A percentile compares a stretch with the other conserved stretches of the same genome.
Evolutionary conservation across 1,140 invertebrate species (phyloP).

Genomic region (Heliconius himera): DNA sequence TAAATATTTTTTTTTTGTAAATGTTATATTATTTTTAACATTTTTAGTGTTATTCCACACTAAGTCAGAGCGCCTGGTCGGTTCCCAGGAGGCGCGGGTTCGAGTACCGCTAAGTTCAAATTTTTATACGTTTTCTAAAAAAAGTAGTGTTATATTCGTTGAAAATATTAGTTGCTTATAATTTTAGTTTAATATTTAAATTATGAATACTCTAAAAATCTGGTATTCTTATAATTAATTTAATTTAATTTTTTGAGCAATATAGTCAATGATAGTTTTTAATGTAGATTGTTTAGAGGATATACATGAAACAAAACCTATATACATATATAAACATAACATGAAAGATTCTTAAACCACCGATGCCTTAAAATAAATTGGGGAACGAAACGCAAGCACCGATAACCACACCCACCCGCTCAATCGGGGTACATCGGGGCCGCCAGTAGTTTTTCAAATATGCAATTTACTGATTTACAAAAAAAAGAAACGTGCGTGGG

Average conservation of each 20-base stretch:
- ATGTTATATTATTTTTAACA: neutral
- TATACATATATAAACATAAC: neutral
- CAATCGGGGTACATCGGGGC: conserved; percentile 57
- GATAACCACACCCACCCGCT: conserved; percentile 49
- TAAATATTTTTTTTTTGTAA: neutral
- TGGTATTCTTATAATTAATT: too few relatives aligned
- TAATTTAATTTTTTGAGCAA: neutral
- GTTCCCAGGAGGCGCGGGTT: too few relatives aligned
- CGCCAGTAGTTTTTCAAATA: conserved; percentile 77
- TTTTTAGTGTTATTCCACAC: too few relatives aligned
- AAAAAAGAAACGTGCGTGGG: conserved; percentile 56
- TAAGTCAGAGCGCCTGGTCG: too few relatives aligned
- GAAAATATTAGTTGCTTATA: neutral
- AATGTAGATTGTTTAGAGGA: neutral
- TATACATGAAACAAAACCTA: neutral
- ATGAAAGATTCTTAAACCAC: neutral
- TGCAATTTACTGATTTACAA: conserved; percentile 80
- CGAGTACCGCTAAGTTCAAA: too few relatives aligned
- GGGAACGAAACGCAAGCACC: conserved; percentile 40
- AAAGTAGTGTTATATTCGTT: neutral
- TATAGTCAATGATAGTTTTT: neutral
- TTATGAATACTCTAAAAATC: too few relatives aligned
- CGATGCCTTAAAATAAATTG: conserved; percentile 45
- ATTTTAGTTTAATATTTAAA: neutral
- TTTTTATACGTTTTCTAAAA: too few relatives aligned